A percentile compares a stretch with the other conserved stretches of the same genome.
These are phyloP conservation scores for Aelia acuminata DNA, from an alignment of 2,888 invertebrate genomes.

Conservation along the genomic window DNA sequence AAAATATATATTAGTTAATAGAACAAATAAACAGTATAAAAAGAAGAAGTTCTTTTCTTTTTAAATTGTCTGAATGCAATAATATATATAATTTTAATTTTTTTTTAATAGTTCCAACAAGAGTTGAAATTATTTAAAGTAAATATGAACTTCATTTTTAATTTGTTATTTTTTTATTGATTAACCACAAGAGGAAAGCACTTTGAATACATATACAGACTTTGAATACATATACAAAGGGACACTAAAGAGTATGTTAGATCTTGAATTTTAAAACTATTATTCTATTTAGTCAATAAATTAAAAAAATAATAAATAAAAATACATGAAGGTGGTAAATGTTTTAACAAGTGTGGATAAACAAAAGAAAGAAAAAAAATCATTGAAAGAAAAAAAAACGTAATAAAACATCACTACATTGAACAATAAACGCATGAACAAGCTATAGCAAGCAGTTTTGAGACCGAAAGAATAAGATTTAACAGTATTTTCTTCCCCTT, in stretches of 20 bases:
- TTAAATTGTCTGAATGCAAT: too few relatives aligned
- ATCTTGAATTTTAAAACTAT: background rate
- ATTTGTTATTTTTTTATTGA: background rate
- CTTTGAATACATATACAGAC: too few relatives aligned
- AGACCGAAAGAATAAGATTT: conserved; percentile 38
- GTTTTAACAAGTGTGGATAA: background rate
- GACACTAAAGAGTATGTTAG: background rate
- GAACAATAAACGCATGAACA: conserved; percentile 25
- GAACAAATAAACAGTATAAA: background rate
- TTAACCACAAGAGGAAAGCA: background rate
- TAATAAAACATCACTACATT: conserved; percentile 9
- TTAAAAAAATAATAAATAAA: background rate
- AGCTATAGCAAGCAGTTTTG: conserved; percentile 43
- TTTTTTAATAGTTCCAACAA: too few relatives aligned
- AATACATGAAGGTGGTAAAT: background rate
- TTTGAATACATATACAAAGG: background rate
- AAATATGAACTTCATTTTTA: background rate
- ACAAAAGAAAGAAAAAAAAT: background rate
- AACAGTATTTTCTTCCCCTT: conserved; percentile 39
- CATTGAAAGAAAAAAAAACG: background rate
- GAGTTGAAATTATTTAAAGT: background rate
- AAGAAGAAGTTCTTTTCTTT: background rate
- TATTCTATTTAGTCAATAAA: background rate
- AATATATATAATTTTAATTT: too few relatives aligned
- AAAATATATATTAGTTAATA: background rate